These are phyloP conservation scores for Neelides sp. DNA, from an alignment of 1,140 invertebrate species.

Conservation along the genomic window DNA sequence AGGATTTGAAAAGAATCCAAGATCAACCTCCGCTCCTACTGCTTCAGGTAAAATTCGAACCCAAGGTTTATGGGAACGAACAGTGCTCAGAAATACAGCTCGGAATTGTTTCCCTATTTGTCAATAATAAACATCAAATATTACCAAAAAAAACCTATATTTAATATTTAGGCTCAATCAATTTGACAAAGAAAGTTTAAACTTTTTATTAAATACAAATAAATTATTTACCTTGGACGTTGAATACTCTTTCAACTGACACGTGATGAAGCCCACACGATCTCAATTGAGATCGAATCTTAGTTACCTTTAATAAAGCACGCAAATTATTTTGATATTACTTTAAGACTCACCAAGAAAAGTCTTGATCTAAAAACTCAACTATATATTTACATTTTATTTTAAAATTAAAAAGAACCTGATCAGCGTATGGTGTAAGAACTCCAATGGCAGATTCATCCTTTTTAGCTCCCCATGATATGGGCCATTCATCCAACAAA, in stretches of 20 bases:
- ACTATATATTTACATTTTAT: background rate
- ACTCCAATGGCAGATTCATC: conserved; percentile 38
- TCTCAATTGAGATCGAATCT: conserved; percentile 63
- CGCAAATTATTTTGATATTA: conserved; percentile 3
- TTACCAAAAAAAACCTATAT: no score
- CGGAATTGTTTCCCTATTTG: conserved; percentile 66
- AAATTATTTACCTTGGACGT: conserved; percentile 56
- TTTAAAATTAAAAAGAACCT: conserved; percentile 44
- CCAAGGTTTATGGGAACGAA: conserved; percentile 62
- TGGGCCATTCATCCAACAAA: no score
- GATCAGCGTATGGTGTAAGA: conserved; percentile 65
- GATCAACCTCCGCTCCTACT: conserved; percentile 53
- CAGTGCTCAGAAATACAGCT: conserved; percentile 70
- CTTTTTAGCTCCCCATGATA: conserved; percentile 39
- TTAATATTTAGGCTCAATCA: background rate
- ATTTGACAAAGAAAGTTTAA: no score
- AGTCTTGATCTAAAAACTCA: conserved; percentile 1
- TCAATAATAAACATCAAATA: no score
- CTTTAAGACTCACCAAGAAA: conserved; percentile 31
- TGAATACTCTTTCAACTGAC: conserved; percentile 71
- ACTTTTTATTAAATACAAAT: background rate
- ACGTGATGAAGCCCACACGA: conserved; percentile 59
- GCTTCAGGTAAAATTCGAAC: conserved; percentile 35
- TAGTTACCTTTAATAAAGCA: conserved; percentile 26
- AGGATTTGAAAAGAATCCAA: conserved; percentile 73